Conservation (phyloP, 23 tunicate genomes). For the Halocynthia aurantium region DNA sequence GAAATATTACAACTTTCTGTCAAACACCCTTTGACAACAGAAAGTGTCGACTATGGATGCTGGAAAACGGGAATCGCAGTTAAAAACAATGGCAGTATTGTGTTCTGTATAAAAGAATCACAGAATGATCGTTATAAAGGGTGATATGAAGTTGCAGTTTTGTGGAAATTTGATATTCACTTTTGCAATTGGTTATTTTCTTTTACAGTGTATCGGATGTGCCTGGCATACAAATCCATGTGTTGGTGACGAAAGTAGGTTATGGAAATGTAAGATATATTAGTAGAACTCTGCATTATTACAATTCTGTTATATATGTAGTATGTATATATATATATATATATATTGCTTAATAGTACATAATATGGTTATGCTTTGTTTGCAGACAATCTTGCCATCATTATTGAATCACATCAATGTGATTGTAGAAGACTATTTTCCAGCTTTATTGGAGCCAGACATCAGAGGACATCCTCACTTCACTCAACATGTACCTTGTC, state of each 20-base stretch:
- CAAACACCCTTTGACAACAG: neutral
- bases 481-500: constrained; percentile 48
- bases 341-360: no score
- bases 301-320: no score
- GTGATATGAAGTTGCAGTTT: no score
- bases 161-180: no score
- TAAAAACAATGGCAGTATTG: constrained; percentile 24
- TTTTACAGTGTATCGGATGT: no score
- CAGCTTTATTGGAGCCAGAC: constrained; percentile 41
- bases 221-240: no score
- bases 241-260: no score
- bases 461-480: constrained; percentile 27
- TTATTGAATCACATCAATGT: constrained; percentile 51
- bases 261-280: constrained; percentile 27
- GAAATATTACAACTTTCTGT: neutral
- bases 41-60: neutral
- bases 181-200: no score
- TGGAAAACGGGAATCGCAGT: constrained; percentile 38
- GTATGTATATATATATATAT: no score
- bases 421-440: constrained; percentile 60
- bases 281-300: no score
- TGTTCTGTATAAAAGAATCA: constrained; percentile 1
- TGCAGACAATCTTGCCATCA: constrained; percentile 34
- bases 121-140: no score
- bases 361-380: neutral